phyloP scores from a whole-genome alignment of 2,113 vertebrate genomes.

The Ochotona curzoniae region DNA sequence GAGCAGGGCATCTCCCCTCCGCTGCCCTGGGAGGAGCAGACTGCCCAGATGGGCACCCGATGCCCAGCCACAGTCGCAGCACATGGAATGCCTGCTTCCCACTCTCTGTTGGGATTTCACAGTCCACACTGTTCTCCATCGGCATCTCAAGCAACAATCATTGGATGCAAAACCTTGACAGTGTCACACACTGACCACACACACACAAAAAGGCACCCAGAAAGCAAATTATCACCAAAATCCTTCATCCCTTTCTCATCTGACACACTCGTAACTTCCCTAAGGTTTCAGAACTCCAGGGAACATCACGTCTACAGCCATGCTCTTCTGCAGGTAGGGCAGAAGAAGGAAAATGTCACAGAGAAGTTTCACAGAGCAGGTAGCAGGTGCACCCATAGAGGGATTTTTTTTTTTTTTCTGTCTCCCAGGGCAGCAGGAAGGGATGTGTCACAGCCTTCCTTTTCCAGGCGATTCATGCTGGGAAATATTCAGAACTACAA shows the following conservation, averaged over 20 bases:
- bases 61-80: not conserved
- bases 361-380: not conserved
- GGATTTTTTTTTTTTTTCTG: not conserved
- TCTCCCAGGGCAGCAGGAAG: not conserved
- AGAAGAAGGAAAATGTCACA: not conserved
- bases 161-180: not conserved
- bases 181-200: not conserved
- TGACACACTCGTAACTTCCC: not conserved
- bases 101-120: not conserved
- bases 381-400: not conserved
- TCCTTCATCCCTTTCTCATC: not conserved
- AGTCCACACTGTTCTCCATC: not conserved
- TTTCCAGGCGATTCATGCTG: not conserved
- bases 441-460: not conserved
- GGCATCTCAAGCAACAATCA: not conserved
- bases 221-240: not conserved
- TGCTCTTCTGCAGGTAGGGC: accelerated
- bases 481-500: accelerated
- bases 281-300: not conserved
- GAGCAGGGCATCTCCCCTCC: not conserved
- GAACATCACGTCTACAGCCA: not conserved
- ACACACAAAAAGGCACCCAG: not conserved
- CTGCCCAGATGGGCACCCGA: not conserved
- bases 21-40: not conserved
- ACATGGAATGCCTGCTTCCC: not conserved